phyloP scores from a whole-genome alignment of 2,113 vertebrate species.

The Siphamia tubifer region DNA sequence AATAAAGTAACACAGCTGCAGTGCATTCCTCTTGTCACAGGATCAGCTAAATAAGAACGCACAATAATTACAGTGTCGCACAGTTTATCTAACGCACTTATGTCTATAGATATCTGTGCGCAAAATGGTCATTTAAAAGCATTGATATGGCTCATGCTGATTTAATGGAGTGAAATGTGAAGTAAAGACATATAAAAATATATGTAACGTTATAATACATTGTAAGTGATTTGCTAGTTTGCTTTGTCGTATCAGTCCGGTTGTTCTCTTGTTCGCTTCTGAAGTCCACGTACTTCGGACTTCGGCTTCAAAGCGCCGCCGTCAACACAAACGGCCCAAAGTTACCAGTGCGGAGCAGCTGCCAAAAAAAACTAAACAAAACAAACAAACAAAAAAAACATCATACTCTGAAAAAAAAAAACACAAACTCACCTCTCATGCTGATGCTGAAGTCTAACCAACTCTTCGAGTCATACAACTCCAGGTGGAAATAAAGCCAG shows the following conservation, averaged over 20 bases:
- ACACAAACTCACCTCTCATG: constrained; percentile 80
- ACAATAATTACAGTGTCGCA: background rate
- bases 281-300: constrained; percentile 54
- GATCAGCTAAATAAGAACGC: background rate
- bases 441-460: constrained; percentile 19
- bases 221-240: too few relatives aligned
- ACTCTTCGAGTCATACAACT: constrained; percentile 67
- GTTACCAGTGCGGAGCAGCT: background rate
- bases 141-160: too few relatives aligned
- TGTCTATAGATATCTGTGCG: too few relatives aligned
- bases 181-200: too few relatives aligned
- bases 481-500: constrained; percentile 43
- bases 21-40: background rate
- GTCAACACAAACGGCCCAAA: background rate
- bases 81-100: background rate
- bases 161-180: too few relatives aligned
- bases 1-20: constrained; percentile 34
- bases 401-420: background rate
- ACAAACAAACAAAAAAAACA: background rate
- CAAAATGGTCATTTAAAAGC: too few relatives aligned
- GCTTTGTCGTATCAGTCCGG: too few relatives aligned
- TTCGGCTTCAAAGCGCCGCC: background rate
- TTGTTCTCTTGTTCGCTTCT: background rate
- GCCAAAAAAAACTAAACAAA: background rate
- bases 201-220: too few relatives aligned